Evolutionary conservation across 2,888 invertebrate genomes (phyloP).

Genomic region (Trichogramma evanescens): DNA sequence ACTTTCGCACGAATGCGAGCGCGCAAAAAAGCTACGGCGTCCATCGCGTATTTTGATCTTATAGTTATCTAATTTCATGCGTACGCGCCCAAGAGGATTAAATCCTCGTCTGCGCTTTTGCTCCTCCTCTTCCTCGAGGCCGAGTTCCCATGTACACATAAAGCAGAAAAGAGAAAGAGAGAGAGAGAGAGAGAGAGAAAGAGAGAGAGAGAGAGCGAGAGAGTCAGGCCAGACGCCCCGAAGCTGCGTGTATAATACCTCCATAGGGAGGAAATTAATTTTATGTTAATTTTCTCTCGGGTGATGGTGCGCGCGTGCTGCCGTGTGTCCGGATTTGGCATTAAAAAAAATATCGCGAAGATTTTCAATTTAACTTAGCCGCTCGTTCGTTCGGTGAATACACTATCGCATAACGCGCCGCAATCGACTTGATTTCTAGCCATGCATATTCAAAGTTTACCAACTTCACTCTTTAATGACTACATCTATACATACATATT

Average conservation of each 20-base stretch:
- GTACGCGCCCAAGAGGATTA: too few species aligned
- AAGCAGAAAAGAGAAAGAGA: conserved; percentile 2
- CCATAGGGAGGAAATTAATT: conserved; percentile 18
- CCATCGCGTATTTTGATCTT: too few species aligned
- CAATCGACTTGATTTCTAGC: conserved; percentile 10
- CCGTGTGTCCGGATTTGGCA: background rate
- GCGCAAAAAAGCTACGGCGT: too few species aligned
- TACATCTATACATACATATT: too few species aligned
- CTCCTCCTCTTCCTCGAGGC: too few species aligned
- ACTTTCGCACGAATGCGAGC: too few species aligned
- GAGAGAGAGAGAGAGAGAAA: conserved; percentile 7
- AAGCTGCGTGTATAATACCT: conserved; percentile 25
- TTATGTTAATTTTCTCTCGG: conserved; percentile 12
- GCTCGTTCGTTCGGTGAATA: too few species aligned
- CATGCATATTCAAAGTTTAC: conserved; percentile 15
- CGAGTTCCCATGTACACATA: too few species aligned
- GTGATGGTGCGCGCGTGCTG: background rate
- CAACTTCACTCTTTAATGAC: background rate
- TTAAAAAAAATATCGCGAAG: conserved; percentile 1
- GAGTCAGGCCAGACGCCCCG: conserved; percentile 6
- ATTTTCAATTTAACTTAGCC: conserved; percentile 15
- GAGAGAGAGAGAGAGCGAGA: conserved; percentile 5
- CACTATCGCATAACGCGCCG: background rate
- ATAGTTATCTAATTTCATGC: too few species aligned
- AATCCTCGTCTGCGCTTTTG: too few species aligned